Base-by-base conservation (phyloP, 2,888 invertebrate species). In the Luffia ferchaultella region DNA sequence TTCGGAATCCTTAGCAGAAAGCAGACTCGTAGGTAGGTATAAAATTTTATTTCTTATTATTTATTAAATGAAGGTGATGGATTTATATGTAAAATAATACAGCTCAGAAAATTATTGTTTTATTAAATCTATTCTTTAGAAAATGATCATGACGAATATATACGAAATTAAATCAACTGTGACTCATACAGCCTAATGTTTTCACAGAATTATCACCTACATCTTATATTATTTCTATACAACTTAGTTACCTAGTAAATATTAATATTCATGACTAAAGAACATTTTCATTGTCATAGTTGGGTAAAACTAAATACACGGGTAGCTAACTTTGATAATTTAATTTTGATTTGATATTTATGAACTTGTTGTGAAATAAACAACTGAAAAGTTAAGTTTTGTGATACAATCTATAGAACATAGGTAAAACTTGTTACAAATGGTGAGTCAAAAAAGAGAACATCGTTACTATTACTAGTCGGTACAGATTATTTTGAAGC, bases 141-240 rank as follows among this genome's bases (percentile, higher is more conserved):
- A 53, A 58, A 49, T 19, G 41, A 18, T 15, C n/a, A 40, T 47
- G 16, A 2, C 16, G 18, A 20, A 30, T 16, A 16, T 20, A 16
- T 17, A 17, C 1, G 48, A 20, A 42, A 49, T 42, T 42, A 49
- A 48, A 42, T 42, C 48, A 42, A 20, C 42, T 42, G 12, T 2
- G n/a, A 16, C 20, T 15, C 7, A 16, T 45, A 45, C 16, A 19
- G 19, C 16, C 12, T 45, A 45, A 30, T 46, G 16, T 46, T 46
- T 16, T 9, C 19, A 3, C 16, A 16, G 18, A 46, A 46, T 20
- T 30, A 5, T 18, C n/a, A 5, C 7, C n/a, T 45, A 18, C n/a
- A 18, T 18, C 17, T 18, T 18, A 45, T 45, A 19, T 45, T 18
- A 45, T n/a, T 15, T n/a, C 45, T n/a, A 19, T 45, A 19, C 20